Conservation (phyloP, 2,888 invertebrate genomes). For the Yponomeuta sedellus region DNA sequence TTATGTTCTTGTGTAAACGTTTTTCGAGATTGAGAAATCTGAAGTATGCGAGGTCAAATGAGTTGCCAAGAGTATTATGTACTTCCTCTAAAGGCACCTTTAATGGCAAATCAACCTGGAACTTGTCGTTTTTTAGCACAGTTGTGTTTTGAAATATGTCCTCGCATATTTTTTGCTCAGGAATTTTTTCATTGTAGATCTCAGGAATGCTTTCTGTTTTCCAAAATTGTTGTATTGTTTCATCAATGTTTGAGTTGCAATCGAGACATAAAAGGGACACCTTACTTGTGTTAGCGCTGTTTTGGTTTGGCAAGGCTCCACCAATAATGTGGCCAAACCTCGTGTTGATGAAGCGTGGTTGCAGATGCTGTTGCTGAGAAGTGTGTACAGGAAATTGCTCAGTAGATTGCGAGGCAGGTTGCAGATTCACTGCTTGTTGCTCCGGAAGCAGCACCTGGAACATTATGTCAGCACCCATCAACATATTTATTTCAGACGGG, state of each 20-base stretch:
- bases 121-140: conserved; percentile 14
- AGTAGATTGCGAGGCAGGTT: background rate
- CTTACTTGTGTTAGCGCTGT: background rate
- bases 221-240: conserved; percentile 12
- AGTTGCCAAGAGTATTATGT: conserved; percentile 14
- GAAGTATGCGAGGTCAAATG: conserved; percentile 14
- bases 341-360: background rate
- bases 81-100: conserved; percentile 14
- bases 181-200: conserved; percentile 5
- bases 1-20: conserved; percentile 12
- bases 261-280: background rate
- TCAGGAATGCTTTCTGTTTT: conserved; percentile 14
- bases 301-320: background rate
- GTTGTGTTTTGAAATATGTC: conserved; percentile 10
- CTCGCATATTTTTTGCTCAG: background rate
- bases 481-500: background rate
- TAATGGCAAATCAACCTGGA: conserved; percentile 16
- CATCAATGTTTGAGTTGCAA: conserved; percentile 13
- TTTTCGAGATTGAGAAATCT: conserved; percentile 16
- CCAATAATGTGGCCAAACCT: conserved; percentile 1
- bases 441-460: background rate
- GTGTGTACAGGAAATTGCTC: background rate
- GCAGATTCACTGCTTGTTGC: background rate
- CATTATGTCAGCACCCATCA: background rate
- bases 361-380: background rate